These are phyloP conservation scores for Ispidina picta DNA, from an alignment of 2,797 vertebrate genomes.

Conservation along the genomic window DNA sequence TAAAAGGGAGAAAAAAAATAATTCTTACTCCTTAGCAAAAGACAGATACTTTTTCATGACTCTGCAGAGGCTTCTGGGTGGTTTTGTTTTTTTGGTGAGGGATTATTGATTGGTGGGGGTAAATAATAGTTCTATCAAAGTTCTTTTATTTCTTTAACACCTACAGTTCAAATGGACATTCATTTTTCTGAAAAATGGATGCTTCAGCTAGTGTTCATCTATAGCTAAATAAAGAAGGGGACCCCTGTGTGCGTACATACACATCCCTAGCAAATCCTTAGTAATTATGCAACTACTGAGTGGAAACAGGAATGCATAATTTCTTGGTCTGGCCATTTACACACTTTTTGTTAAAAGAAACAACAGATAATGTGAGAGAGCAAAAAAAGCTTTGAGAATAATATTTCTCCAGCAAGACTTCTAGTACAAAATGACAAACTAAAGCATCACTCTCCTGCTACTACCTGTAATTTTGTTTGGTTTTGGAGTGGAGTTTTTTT, in stretches of 20 bases:
- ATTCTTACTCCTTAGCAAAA: not conserved
- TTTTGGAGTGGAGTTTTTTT: not conserved
- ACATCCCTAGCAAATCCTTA: not conserved
- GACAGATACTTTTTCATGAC: not conserved
- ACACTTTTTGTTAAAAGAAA: not conserved
- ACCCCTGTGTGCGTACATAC: accelerated
- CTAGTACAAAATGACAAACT: not conserved
- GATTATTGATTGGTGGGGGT: accelerated
- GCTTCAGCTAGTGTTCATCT: not conserved
- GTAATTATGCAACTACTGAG: not conserved
- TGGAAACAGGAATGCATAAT: not conserved
- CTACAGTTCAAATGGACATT: not conserved
- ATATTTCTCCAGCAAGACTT: not conserved
- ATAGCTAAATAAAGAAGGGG: not conserved
- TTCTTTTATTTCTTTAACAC: not conserved
- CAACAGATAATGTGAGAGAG: not conserved
- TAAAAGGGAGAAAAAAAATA: not conserved
- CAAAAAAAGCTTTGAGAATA: not conserved
- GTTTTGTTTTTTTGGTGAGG: not conserved
- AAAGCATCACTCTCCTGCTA: not conserved
- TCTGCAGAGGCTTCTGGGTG: not conserved
- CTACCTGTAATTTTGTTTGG: accelerated
- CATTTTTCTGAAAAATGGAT: not conserved
- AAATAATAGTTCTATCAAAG: not conserved
- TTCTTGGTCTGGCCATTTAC: not conserved